Evolutionary conservation across 2,797 vertebrate species (phyloP), one percentile per base, ranked within the genome.

Genomic region (Apogon hyalosoma): DNA sequence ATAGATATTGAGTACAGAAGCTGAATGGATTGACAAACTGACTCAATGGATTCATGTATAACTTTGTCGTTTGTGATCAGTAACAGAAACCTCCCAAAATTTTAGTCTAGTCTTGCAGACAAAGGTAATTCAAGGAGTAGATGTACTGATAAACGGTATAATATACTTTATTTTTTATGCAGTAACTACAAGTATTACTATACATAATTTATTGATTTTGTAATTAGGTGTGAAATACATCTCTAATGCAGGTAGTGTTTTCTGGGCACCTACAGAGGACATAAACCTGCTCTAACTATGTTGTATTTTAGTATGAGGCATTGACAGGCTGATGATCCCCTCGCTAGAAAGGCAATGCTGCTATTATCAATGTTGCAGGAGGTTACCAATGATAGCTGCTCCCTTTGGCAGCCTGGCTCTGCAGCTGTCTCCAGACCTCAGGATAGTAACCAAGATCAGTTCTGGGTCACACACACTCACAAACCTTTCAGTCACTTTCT

Each of bases 341-440:
- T 21, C 55, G 63, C 59, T 56, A 51, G 53, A 69, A 76, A 73
- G 62, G 66, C 65, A 69, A 58, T 9, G 49, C 57, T 66, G 84
- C 71, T 80, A 83, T 80, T 87, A 85, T 88, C 81, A 85, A 68
- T 84, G 68, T 31, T 51, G 62, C 71, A 56, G 75, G 67, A 85
- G 74, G 80, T 81, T 73, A 84, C 85, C 77, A 74, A 76, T 89
- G 83, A 88, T 85, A 85, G 86, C 77, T 77, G 70, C 75, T 73
- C 67, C 45, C 75, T 73, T 85, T 92, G 87, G 87, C 89, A 90
- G 86, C 69, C 21, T 15, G 18, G 54, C 72, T 63, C 46, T 86
- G 89, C 90, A 92, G 85, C 90, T 93, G 92, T 91, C 86, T 79
- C 65, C 46, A 72, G 76, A 73, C 63, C 69, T 91, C 91, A 89